Percentiles rank a stretch among this genome's conserved stretches.
Evolutionary conservation across 2,113 vertebrate genomes (phyloP).

Genomic region (Grammomys dolichurus): DNA sequence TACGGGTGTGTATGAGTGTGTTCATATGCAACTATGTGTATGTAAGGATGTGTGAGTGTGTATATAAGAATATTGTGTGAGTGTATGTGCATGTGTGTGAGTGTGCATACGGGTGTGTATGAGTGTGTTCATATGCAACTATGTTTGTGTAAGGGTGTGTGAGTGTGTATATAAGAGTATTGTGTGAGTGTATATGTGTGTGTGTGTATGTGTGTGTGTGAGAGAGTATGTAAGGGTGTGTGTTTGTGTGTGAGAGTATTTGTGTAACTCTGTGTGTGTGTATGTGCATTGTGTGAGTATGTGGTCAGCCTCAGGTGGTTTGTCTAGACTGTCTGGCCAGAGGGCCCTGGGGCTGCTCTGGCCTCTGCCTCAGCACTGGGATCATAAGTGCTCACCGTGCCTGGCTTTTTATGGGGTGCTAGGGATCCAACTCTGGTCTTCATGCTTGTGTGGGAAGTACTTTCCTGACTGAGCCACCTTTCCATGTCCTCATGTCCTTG

Average conservation of each 20-base stretch:
- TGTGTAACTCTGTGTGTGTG: not conserved
- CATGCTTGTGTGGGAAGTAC: not conserved
- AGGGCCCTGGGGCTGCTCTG: not conserved
- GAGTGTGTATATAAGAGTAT: too few species aligned
- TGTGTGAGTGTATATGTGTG: not conserved
- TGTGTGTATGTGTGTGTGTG: not conserved
- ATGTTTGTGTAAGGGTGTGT: too few species aligned
- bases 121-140: not conserved
- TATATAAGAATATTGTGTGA: too few species aligned
- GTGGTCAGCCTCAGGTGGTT: not conserved
- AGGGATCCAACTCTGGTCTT: not conserved
- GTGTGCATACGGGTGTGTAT: not conserved
- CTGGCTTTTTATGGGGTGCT: not conserved
- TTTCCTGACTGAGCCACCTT: not conserved
- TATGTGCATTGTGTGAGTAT: too few species aligned
- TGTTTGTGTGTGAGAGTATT: not conserved
- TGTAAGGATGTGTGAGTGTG: too few species aligned
- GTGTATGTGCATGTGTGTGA: not conserved
- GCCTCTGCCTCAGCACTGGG: not conserved
- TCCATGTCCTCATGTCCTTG: not conserved
- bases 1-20: too few species aligned
- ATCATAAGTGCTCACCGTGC: accelerated
- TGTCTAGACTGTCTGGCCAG: not conserved
- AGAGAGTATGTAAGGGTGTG: not conserved
- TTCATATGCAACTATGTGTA: too few species aligned